Base-by-base conservation (phyloP, 2,113 vertebrate genomes). In the Anoplopoma fimbria region DNA sequence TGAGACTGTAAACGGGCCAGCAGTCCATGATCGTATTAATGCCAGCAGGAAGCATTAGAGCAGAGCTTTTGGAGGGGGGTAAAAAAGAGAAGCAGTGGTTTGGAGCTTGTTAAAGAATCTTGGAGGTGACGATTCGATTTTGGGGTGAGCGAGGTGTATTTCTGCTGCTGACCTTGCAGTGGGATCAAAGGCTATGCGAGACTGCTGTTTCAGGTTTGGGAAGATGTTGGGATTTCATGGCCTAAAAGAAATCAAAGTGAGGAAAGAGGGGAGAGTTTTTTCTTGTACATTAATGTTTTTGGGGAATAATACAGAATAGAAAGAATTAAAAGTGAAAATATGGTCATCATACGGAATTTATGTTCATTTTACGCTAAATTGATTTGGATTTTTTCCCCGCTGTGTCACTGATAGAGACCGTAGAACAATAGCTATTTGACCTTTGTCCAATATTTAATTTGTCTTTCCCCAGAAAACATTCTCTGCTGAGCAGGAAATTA, bases 61-160 rank as follows among this genome's bases (percentile, higher is more conserved):
- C 47, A 4, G 71, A 84, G 70, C 61, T 78, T 75, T 36, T 36
- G 38, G 29, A 60, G 19, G 29, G 49, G 38, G 63, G 60, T 67
- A 14, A 23, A 33, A 78, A 62, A 62, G 62, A 57, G 42, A 80
- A 19, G 69, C 1, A 10, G 17, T 55, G 75, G 51, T 67, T 53
- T 61, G 64, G 67, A 77, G 79, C 73, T 87, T 61, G 60, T 82
- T 87, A 53, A 34, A 75, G 60, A 79, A 79, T 38, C 84, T 75
- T 75, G n/a, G 62, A 73, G 78, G 65, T 76, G 76, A 45, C 19
- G 58, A 9, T 81, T 73, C 69, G 42, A 58, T 83, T 58, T 33
- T 21, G 23, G 5, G 45, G 29, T 2, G 51, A 55, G 53, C n/a
- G 53, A 82, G 15, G 31, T 19, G 17, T 63, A 58, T 77, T 49